Evolutionary conservation across 2,888 invertebrate species (phyloP).

Genomic region (Campaea margaritaria): DNA sequence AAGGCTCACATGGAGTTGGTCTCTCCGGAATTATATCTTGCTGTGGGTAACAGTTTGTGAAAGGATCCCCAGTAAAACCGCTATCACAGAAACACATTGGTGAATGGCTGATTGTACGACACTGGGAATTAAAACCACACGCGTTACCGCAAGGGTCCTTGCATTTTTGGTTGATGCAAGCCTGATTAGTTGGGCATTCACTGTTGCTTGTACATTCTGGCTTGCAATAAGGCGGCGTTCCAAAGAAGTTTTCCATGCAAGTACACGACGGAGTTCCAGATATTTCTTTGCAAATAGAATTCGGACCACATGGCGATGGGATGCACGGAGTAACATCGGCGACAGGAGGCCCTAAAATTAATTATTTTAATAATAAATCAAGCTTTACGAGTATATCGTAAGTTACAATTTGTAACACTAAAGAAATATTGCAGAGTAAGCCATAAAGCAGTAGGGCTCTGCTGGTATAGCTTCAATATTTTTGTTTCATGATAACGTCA

Average conservation of each 20-base stretch:
- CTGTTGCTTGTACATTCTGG: constrained; percentile 90
- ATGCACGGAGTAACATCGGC: constrained; percentile 86
- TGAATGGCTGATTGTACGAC: constrained; percentile 90
- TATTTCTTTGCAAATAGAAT: constrained; percentile 86
- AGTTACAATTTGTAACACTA: no score
- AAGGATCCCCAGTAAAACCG: constrained; percentile 89
- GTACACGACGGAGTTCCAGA: constrained; percentile 87
- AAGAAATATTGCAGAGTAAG: no score
- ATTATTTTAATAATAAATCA: background rate
- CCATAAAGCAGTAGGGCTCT: no score
- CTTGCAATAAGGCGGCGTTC: constrained; percentile 91
- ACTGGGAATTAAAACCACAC: constrained; percentile 90
- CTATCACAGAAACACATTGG: constrained; percentile 90
- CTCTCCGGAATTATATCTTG: constrained; percentile 71
- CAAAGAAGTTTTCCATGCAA: constrained; percentile 88
- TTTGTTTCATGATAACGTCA: background rate
- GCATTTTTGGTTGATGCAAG: constrained; percentile 88
- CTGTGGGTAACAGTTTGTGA: constrained; percentile 83
- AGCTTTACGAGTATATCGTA: background rate
- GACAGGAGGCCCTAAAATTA: constrained; percentile 74
- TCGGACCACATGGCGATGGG: constrained; percentile 89
- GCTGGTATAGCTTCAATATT: background rate
- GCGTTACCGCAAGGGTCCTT: constrained; percentile 87
- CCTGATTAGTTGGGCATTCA: constrained; percentile 87
- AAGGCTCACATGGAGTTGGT: constrained; percentile 85